Base-by-base conservation (phyloP, 2,888 invertebrate genomes). In the Hirtodrosophila cameraria region DNA sequence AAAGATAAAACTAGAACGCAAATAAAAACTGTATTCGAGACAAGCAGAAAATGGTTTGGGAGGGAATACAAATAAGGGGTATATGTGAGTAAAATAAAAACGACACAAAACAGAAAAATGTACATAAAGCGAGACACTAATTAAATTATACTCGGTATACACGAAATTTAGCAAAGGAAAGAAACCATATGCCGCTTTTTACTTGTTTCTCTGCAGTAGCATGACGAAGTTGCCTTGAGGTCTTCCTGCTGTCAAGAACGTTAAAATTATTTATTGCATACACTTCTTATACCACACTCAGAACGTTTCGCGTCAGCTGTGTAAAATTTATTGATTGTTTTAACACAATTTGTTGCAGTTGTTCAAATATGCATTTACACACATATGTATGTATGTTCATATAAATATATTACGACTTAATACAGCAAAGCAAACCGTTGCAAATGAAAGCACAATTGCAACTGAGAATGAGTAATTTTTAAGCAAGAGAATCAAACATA, bases 191-290 rank as follows among this genome's bases (percentile, higher is more conserved):
- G 63, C 78, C 62, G 67, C 65, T 60, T 82, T 82, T 88, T 88
- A 88, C 87, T 88, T 88, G 86, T 87, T 88, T 68, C 88, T 75
- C 78, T 79, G 88, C 62, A 88, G 88, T 53, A 88, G 74, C 87
- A 88, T 87, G 68, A 57, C 60, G 67, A n/a, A n/a, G n/a, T 68
- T 48, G 59, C 8, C n/a, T n/a, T 42, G 53, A 35, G 49, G 41
- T 54, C 62, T 42, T 70, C 72, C 50, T 49, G 67, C 62, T 62
- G 57, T 61, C 45, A 58, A 71, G 59, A 48, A 54, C 30, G 42
- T 50, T 61, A 66, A 61, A 46, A 61, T 54, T 67, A 54, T 50
- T 60, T 57, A 70, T 72, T 60, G 43, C 36, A 49, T 57, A 30
- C 73, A 72, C 70, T 66, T 55, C 70, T 66, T 55, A 61, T 67